These are phyloP conservation scores for Mionectes olivaceus DNA, from an alignment of 2,797 vertebrate species.

Conservation along the genomic window DNA sequence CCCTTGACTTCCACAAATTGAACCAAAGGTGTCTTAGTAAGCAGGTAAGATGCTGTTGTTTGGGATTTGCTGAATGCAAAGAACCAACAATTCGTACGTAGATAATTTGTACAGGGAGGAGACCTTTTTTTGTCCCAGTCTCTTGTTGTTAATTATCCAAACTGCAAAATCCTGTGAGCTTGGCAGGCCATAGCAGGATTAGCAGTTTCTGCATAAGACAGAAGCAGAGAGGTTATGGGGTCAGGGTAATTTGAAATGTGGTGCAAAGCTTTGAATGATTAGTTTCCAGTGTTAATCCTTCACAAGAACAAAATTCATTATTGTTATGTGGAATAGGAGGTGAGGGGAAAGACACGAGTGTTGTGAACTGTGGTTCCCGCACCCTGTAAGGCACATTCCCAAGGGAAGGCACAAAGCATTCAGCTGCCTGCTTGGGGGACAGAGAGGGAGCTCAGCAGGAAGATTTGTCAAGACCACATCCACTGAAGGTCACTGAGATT, in stretches of 20 bases:
- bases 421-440: background rate
- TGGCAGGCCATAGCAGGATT: rapidly evolving
- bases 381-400: background rate
- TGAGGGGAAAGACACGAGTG: background rate
- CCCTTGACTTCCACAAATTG: background rate
- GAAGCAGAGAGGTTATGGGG: background rate
- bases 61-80: background rate
- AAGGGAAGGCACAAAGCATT: background rate
- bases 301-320: background rate
- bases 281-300: background rate
- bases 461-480: background rate
- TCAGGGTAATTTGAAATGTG: background rate
- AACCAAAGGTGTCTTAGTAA: rapidly evolving
- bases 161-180: background rate
- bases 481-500: too few relatives aligned
- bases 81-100: background rate
- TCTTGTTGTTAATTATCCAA: background rate
- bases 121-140: background rate
- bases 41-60: background rate
- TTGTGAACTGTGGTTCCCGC: background rate
- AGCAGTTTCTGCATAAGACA: background rate
- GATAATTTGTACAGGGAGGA: background rate
- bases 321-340: rapidly evolving
- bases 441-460: background rate
- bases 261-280: background rate